A percentile compares a stretch with the other conserved stretches of the same genome.
These are phyloP conservation scores for Buathra laborator DNA, from an alignment of 2,888 invertebrate genomes.

Conservation along the genomic window DNA sequence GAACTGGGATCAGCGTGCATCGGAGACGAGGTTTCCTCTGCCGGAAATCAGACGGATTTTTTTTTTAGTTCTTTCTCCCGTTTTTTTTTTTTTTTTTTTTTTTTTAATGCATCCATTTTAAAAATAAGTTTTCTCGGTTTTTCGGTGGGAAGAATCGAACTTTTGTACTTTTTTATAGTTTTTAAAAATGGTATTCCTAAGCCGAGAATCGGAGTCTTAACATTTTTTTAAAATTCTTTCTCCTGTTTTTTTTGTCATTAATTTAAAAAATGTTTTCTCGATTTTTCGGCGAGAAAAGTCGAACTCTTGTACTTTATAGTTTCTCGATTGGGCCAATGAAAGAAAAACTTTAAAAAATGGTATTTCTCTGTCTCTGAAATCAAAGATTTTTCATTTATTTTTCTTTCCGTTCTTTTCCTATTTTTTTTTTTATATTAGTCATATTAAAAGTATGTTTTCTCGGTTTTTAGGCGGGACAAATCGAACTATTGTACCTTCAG, in stretches of 20 bases:
- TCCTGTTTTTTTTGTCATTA: too few species aligned
- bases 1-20: slow-evolving; percentile 60
- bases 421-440: background rate
- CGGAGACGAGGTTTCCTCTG: slow-evolving; percentile 35
- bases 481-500: background rate
- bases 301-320: too few species aligned
- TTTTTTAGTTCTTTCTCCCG: slow-evolving; percentile 6
- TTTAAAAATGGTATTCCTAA: too few species aligned
- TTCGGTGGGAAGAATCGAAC: background rate
- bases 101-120: background rate
- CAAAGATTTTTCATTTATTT: background rate
- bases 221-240: too few species aligned
- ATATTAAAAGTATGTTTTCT: background rate
- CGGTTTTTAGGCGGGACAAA: background rate
- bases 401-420: background rate
- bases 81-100: background rate
- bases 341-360: too few species aligned
- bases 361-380: background rate
- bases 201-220: too few species aligned
- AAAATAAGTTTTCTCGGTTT: background rate
- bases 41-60: background rate
- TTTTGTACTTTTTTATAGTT: background rate
- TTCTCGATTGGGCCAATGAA: too few species aligned
- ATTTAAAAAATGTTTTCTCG: too few species aligned
- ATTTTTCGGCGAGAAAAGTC: too few species aligned